Evolutionary conservation across 2,797 vertebrate species (phyloP).

Genomic region (Coregonus sp.): DNA sequence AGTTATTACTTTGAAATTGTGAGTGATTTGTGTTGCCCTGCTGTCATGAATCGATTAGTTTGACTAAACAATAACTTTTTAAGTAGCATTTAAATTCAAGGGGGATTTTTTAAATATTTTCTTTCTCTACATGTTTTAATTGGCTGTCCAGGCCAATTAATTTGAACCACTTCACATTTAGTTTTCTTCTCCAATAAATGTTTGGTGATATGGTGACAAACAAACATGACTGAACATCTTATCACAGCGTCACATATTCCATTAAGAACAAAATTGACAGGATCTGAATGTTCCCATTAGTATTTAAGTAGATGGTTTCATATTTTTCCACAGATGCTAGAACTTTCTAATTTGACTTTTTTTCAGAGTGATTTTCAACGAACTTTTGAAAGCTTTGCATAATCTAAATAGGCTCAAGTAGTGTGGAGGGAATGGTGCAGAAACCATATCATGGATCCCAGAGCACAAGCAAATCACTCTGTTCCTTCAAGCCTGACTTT

Average conservation of each 20-base stretch:
- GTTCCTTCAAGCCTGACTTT: conserved; percentile 40
- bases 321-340: conserved; percentile 7
- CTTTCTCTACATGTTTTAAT: not conserved
- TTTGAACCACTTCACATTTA: conserved; percentile 48
- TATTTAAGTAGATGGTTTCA: not conserved
- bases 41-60: not conserved
- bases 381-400: conserved; percentile 7
- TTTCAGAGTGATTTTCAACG: conserved; percentile 7
- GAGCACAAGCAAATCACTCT: conserved; percentile 4
- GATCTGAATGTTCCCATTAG: conserved; percentile 7
- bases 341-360: conserved; percentile 23
- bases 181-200: conserved; percentile 35
- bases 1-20: not conserved
- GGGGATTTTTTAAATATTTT: not conserved
- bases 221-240: conserved; percentile 11
- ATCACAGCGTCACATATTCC: conserved; percentile 18
- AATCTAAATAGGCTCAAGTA: conserved; percentile 26
- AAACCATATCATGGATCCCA: not conserved
- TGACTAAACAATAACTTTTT: not conserved
- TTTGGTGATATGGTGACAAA: conserved; percentile 44
- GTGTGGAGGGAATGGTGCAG: not conserved
- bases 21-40: not conserved
- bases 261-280: not conserved
- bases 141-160: conserved; percentile 52
- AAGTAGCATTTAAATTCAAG: not conserved